phyloP scores from a whole-genome alignment of 2,113 vertebrate genomes.

The Thamnophis sirtalis region DNA sequence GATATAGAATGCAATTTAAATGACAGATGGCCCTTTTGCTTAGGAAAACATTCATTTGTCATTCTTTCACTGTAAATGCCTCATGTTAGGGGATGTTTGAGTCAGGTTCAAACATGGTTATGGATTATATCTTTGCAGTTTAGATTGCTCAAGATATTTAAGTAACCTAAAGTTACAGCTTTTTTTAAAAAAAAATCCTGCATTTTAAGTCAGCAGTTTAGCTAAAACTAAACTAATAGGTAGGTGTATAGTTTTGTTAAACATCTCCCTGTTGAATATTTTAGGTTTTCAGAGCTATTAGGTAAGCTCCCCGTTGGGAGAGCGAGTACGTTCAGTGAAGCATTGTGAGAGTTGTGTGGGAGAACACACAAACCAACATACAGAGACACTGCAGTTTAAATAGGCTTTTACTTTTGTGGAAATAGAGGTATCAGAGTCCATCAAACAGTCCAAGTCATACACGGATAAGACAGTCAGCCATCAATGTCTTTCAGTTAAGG shows the following conservation, averaged over 20 bases:
- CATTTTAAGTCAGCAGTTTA: constrained; percentile 22
- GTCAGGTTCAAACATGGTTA: constrained; percentile 7
- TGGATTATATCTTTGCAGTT: background rate
- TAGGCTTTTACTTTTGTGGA: too few species aligned
- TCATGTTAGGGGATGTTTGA: background rate
- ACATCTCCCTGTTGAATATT: background rate
- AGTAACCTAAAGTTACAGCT: constrained; percentile 11
- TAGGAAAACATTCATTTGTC: constrained; percentile 25
- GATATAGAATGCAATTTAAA: background rate
- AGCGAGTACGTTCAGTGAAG: too few species aligned
- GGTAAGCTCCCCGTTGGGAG: too few species aligned
- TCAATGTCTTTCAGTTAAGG: too few species aligned
- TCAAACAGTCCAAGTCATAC: too few species aligned
- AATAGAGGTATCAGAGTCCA: too few species aligned
- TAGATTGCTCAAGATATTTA: constrained; percentile 28
- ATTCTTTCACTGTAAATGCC: constrained; percentile 20
- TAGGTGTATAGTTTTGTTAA: background rate
- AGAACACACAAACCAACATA: too few species aligned
- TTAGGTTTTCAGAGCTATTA: constrained; percentile 16
- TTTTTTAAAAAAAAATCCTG: constrained; percentile 8
- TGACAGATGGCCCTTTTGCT: constrained; percentile 14
- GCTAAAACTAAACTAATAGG: constrained; percentile 3
- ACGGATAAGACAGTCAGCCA: too few species aligned
- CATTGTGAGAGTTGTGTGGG: too few species aligned
- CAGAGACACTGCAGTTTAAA: too few species aligned